Conservation (phyloP, 2,113 vertebrate species). For the Apodemus speciosus region DNA sequence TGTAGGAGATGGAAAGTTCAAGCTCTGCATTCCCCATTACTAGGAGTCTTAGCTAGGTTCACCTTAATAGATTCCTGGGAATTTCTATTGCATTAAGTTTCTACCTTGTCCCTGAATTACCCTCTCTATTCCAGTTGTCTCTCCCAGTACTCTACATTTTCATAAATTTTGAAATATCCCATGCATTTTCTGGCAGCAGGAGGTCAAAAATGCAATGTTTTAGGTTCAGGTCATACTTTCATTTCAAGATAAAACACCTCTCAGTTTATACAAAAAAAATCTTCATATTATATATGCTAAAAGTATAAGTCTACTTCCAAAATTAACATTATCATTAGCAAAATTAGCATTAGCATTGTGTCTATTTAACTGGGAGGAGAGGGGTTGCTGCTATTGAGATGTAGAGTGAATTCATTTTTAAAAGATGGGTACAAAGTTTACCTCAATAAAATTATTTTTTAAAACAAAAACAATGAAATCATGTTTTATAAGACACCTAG, state of each 20-base stretch:
- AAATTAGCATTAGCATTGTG: neutral
- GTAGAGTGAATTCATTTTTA: no score
- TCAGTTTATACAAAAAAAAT: neutral
- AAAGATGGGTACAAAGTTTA: no score
- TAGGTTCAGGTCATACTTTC: neutral
- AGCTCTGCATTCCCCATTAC: neutral
- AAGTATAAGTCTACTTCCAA: neutral
- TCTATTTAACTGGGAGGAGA: neutral
- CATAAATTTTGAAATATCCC: slow-evolving; percentile 29
- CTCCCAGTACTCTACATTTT: neutral
- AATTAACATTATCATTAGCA: neutral
- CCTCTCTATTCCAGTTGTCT: neutral
- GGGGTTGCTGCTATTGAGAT: no score
- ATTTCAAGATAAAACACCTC: slow-evolving; percentile 36
- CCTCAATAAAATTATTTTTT: no score
- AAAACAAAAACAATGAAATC: neutral
- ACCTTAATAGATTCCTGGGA: neutral
- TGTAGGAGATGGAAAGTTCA: neutral
- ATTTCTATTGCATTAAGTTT: neutral
- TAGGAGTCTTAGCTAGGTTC: neutral
- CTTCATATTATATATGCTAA: slow-evolving; percentile 48
- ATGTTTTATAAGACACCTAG: slow-evolving; percentile 16
- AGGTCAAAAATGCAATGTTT: slow-evolving; percentile 15
- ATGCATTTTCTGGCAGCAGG: slow-evolving; percentile 39
- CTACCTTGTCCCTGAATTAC: neutral